These are phyloP conservation scores for Peromyscus aztecus DNA, from an alignment of 2,797 vertebrate genomes.

Conservation along the genomic window DNA sequence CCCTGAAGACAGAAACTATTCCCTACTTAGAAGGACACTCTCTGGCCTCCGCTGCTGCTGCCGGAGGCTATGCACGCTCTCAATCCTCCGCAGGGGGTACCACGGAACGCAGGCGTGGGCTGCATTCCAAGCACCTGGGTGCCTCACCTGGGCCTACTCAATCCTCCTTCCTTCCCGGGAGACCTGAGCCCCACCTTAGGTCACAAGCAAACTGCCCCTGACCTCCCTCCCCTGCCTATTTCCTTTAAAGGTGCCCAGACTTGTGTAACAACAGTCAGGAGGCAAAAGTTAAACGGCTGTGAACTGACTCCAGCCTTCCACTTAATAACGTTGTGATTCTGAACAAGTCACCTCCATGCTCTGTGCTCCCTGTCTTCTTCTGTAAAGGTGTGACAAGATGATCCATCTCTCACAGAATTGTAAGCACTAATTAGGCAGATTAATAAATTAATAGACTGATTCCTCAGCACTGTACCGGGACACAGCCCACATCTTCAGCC, in stretches of 20 bases:
- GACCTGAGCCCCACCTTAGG: not conserved
- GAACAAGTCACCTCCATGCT: not conserved
- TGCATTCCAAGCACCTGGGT: not conserved
- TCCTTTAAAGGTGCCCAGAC: not conserved
- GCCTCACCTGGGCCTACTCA: not conserved
- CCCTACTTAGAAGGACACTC: not conserved
- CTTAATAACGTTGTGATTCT: not conserved
- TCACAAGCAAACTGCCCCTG: not conserved
- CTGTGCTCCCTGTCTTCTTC: not conserved
- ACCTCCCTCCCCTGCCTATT: not conserved
- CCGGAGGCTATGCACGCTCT: not conserved
- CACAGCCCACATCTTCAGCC: not conserved
- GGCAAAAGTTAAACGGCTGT: not conserved
- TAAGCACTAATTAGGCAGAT: not conserved
- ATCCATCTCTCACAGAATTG: not conserved
- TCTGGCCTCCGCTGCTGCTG: not conserved
- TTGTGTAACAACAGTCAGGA: constrained; percentile 24
- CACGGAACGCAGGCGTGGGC: not conserved
- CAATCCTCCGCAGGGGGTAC: not conserved
- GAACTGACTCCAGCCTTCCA: not conserved
- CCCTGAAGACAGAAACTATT: not conserved
- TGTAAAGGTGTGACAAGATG: constrained; percentile 14
- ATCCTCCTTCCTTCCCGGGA: not conserved
- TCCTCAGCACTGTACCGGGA: not conserved
- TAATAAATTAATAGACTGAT: not conserved